Evolutionary conservation across 2,888 invertebrate genomes (phyloP).

Genomic region (Leptothorax acervorum): DNA sequence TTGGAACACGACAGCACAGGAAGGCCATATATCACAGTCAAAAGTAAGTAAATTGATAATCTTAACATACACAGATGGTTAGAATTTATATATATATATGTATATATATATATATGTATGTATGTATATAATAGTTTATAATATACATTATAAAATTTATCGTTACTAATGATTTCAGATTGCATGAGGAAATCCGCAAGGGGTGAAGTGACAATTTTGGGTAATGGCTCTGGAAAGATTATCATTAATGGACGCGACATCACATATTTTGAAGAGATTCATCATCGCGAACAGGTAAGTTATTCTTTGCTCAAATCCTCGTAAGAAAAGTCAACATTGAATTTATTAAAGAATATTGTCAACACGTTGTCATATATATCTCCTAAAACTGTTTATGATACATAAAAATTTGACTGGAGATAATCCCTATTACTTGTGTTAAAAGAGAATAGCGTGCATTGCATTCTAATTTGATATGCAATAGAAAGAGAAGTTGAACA

Average conservation of each 20-base stretch:
- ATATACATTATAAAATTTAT: not conserved
- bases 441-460: not conserved
- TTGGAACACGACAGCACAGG: constrained; percentile 90
- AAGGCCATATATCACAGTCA: constrained; percentile 87
- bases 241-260: constrained; percentile 93
- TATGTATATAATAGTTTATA: too few species aligned
- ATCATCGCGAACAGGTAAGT: constrained; percentile 92
- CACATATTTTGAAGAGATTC: constrained; percentile 90
- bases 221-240: constrained; percentile 94
- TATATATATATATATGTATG: too few species aligned
- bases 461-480: not conserved
- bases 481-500: not conserved
- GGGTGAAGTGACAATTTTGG: constrained; percentile 92
- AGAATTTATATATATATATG: not conserved
- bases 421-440: not conserved
- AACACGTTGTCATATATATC: not conserved
- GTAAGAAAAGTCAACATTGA: not conserved
- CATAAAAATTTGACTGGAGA: not conserved
- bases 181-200: constrained; percentile 91
- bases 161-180: constrained; percentile 85
- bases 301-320: not conserved
- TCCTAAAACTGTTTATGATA: not conserved
- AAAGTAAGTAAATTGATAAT: constrained; percentile 67
- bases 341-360: not conserved
- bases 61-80: not conserved